Conservation (phyloP, 2,888 invertebrate species). For the Troglohyphantes excavatus region DNA sequence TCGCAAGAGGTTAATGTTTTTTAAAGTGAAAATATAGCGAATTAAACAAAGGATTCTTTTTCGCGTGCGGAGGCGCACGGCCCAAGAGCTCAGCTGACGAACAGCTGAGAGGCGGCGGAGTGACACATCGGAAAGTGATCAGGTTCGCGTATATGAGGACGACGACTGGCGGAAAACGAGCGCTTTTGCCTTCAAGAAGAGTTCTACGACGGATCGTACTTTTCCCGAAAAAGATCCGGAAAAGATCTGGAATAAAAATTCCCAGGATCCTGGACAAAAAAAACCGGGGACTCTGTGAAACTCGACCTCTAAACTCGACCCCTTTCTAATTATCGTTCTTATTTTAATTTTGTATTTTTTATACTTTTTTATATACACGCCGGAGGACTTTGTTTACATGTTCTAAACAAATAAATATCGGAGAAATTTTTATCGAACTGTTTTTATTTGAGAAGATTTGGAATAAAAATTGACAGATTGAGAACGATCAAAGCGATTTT, state of each 20-base stretch:
- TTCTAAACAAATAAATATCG: constrained; percentile 46
- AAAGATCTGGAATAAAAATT: constrained; percentile 57
- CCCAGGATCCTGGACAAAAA: constrained; percentile 57
- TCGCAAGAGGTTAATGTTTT: neutral
- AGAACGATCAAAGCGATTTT: constrained; percentile 42
- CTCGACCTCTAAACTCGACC: neutral
- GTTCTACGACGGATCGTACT: constrained; percentile 27
- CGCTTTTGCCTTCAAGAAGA: constrained; percentile 72
- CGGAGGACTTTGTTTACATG: constrained; percentile 14
- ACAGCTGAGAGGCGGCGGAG: constrained; percentile 75
- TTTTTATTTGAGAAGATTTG: constrained; percentile 52
- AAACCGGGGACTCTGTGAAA: constrained; percentile 8
- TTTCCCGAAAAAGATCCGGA: constrained; percentile 29
- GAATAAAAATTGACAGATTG: constrained; percentile 27
- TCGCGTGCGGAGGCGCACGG: constrained; percentile 27
- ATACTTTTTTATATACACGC: constrained; percentile 62
- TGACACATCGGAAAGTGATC: constrained; percentile 74
- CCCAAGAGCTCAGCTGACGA: constrained; percentile 65
- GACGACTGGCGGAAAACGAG: constrained; percentile 4
- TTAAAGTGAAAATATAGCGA: neutral
- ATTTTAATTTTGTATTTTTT: constrained; percentile 72
- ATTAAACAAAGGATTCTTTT: constrained; percentile 73
- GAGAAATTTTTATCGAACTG: constrained; percentile 14
- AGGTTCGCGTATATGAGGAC: constrained; percentile 72
- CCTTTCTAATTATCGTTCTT: constrained; percentile 40